Evolutionary conservation across 2,888 invertebrate species (phyloP).

Genomic region (Agriopis leucophaearia): DNA sequence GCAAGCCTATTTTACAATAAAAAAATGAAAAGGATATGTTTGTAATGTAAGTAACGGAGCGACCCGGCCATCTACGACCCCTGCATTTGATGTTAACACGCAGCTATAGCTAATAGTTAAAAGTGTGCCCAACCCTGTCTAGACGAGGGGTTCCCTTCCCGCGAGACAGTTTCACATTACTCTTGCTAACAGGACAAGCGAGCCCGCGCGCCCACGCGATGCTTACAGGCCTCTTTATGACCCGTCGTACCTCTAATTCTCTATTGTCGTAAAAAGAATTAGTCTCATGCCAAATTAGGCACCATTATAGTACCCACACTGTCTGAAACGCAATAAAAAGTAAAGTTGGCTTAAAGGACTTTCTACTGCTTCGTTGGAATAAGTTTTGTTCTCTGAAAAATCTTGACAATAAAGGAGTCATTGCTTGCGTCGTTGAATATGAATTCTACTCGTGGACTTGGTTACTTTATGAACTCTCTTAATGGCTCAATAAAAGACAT

Average conservation of each 20-base stretch:
- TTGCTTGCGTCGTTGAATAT: no score
- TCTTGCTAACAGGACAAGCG: conserved; percentile 14
- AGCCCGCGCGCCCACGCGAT: conserved; percentile 35
- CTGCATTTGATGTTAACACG: conserved; percentile 1
- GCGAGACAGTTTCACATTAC: conserved; percentile 29
- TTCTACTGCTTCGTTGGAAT: not conserved
- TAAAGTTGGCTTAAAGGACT: not conserved
- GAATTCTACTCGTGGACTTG: no score
- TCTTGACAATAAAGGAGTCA: no score
- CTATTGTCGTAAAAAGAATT: conserved; percentile 19
- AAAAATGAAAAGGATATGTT: not conserved
- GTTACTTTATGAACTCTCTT: no score
- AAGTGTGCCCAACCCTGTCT: conserved; percentile 33
- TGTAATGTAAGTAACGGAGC: not conserved
- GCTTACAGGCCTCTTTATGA: conserved; percentile 31
- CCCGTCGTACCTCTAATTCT: conserved; percentile 13
- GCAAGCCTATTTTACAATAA: no score
- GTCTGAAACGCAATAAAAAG: not conserved
- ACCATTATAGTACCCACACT: not conserved
- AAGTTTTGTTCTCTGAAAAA: not conserved
- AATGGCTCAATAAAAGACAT: no score
- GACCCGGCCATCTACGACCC: not conserved
- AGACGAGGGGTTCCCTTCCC: conserved; percentile 42
- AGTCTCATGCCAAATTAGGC: conserved; percentile 21
- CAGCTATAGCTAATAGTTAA: not conserved